Conservation (phyloP, 2,113 vertebrate genomes). For the Percina caprodes region DNA sequence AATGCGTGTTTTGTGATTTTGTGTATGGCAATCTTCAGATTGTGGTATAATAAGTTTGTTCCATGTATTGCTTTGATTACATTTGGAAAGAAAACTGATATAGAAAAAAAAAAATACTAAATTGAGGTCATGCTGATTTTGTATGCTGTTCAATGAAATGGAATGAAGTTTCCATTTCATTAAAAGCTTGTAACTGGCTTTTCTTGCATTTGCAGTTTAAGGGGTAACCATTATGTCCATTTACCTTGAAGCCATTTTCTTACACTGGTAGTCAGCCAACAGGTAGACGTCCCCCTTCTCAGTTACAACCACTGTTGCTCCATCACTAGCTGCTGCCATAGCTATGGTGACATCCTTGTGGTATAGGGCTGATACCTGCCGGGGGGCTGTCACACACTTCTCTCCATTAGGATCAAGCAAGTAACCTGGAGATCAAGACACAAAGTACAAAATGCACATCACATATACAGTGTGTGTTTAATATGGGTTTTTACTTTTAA, state of each 20-base stretch:
- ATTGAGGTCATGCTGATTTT: not conserved
- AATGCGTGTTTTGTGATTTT: not conserved
- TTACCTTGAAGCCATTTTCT: constrained; percentile 96
- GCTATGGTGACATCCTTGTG: constrained; percentile 91
- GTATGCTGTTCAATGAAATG: not conserved
- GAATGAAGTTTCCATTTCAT: not conserved
- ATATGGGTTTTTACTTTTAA: not conserved
- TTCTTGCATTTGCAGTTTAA: not conserved
- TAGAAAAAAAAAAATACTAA: not conserved
- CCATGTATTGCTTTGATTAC: not conserved
- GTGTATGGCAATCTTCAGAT: not conserved
- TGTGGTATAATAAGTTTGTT: not conserved
- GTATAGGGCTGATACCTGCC: constrained; percentile 95
- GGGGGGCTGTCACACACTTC: constrained; percentile 89
- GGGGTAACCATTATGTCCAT: not conserved
- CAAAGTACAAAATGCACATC: not conserved
- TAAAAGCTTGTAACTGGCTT: too few relatives aligned
- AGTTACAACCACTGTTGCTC: constrained; percentile 94
- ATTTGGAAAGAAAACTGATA: not conserved
- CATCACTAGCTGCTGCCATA: constrained; percentile 92
- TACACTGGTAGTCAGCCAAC: constrained; percentile 95
- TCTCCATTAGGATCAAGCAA: constrained; percentile 95
- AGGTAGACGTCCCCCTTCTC: constrained; percentile 95
- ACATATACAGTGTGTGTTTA: not conserved
- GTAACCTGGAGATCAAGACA: constrained; percentile 85